Conservation (phyloP, 2,113 vertebrate genomes). For the Podiceps cristatus region DNA sequence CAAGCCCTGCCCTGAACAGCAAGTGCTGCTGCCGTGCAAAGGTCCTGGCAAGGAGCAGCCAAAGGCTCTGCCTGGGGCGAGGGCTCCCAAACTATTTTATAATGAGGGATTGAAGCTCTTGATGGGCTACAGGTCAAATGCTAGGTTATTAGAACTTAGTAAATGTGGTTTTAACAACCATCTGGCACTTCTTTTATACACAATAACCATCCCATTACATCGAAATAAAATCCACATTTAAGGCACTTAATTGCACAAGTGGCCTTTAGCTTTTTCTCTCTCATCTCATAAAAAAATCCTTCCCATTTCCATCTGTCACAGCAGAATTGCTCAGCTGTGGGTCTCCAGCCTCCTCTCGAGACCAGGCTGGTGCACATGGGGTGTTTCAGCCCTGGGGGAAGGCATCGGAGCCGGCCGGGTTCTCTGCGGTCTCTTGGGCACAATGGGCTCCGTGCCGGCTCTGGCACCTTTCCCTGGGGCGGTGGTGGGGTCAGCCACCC, state of each 20-base stretch:
- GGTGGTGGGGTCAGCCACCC: neutral
- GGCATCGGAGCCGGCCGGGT: fast-evolving
- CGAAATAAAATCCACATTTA: conserved; percentile 57
- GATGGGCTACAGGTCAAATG: conserved; percentile 43
- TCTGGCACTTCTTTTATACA: conserved; percentile 64
- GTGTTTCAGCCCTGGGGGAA: neutral
- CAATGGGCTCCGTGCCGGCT: too few relatives aligned
- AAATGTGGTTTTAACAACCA: conserved; percentile 65
- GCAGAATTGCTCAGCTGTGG: neutral
- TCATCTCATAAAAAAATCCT: neutral
- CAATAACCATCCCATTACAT: conserved; percentile 63
- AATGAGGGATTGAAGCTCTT: neutral
- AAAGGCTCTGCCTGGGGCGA: neutral
- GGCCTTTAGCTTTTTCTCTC: conserved; percentile 26
- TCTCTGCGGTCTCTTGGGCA: neutral
- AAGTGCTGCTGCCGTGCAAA: neutral
- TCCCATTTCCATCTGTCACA: conserved; percentile 6
- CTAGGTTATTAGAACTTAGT: conserved; percentile 44
- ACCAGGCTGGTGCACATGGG: neutral
- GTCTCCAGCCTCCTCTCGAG: neutral
- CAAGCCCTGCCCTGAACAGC: neutral
- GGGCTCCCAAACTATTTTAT: neutral
- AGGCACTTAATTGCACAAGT: conserved; percentile 54
- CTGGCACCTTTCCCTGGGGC: fast-evolving
- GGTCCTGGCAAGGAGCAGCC: neutral